Evolutionary conservation across 2,888 invertebrate species (phyloP).

Genomic region (Lumbricus terrestris): DNA sequence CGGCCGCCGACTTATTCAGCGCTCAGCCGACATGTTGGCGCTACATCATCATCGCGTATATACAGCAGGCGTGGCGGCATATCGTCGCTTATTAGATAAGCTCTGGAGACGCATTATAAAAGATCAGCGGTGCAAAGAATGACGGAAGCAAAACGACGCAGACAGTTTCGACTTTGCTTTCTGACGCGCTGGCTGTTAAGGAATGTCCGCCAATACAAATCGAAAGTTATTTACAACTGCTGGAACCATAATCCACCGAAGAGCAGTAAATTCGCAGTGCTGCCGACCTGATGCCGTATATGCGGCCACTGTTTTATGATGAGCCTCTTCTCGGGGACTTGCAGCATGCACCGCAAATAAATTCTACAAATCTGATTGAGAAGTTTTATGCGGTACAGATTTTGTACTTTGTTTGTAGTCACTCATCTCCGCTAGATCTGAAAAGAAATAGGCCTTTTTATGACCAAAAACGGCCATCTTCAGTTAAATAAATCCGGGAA

Average conservation of each 20-base stretch:
- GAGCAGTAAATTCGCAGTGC: background rate
- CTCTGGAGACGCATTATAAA: background rate
- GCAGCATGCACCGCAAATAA: background rate
- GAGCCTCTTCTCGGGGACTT: background rate
- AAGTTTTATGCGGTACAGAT: background rate
- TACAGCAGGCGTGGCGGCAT: no score
- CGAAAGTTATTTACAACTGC: background rate
- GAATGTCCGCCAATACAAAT: background rate
- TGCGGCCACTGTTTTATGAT: background rate
- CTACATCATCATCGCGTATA: background rate
- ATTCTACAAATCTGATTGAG: background rate
- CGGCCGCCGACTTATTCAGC: background rate
- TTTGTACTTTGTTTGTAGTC: background rate
- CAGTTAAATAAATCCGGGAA: no score
- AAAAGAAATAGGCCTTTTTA: no score
- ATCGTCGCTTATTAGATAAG: background rate
- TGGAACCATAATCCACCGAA: background rate
- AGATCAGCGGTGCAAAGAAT: background rate
- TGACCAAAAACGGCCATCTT: no score
- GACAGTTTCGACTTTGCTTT: background rate
- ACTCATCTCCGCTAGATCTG: no score
- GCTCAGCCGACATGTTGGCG: background rate
- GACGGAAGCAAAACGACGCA: background rate
- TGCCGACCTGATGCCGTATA: background rate
- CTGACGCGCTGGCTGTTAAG: background rate